These are phyloP conservation scores for Amblyteles armatorius DNA, from an alignment of 2,888 invertebrate species.

Conservation along the genomic window DNA sequence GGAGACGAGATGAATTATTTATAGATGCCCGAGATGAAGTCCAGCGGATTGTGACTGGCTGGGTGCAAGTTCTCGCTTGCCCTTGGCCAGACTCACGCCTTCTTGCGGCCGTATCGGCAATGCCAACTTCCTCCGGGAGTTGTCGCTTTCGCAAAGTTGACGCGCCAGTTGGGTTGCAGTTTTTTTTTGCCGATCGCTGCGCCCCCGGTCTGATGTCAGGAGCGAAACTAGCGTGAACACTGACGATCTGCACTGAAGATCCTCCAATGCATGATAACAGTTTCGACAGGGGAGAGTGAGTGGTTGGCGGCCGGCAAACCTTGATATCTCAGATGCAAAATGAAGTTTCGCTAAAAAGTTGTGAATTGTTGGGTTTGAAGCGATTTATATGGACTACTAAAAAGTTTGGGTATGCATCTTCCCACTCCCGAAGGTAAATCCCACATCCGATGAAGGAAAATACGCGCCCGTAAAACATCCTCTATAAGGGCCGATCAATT, in stretches of 20 bases:
- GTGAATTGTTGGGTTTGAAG: neutral
- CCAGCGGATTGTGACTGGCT: neutral
- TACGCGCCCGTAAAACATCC: too few relatives aligned
- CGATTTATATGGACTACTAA: neutral
- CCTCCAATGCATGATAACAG: neutral
- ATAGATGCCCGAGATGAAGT: conserved; percentile 36
- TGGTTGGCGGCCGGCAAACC: neutral
- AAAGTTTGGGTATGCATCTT: neutral
- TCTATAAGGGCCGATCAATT: too few relatives aligned
- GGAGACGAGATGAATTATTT: conserved; percentile 66
- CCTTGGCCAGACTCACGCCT: conserved; percentile 27
- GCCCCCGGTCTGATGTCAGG: neutral
- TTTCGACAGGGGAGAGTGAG: neutral
- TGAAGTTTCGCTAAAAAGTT: neutral
- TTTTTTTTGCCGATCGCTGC: neutral
- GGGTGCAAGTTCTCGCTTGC: conserved; percentile 26
- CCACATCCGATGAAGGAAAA: too few relatives aligned
- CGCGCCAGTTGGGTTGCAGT: neutral
- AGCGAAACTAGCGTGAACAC: neutral
- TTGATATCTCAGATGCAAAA: neutral
- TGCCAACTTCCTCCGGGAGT: neutral
- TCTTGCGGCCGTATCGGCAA: neutral
- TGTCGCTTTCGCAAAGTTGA: neutral
- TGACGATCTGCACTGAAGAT: neutral
- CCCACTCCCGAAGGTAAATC: too few relatives aligned